Percentiles rank a stretch among this genome's conserved stretches.
These are phyloP conservation scores for Phylloscopus whistleri DNA, from an alignment of 2,113 vertebrate genomes.

Conservation along the genomic window DNA sequence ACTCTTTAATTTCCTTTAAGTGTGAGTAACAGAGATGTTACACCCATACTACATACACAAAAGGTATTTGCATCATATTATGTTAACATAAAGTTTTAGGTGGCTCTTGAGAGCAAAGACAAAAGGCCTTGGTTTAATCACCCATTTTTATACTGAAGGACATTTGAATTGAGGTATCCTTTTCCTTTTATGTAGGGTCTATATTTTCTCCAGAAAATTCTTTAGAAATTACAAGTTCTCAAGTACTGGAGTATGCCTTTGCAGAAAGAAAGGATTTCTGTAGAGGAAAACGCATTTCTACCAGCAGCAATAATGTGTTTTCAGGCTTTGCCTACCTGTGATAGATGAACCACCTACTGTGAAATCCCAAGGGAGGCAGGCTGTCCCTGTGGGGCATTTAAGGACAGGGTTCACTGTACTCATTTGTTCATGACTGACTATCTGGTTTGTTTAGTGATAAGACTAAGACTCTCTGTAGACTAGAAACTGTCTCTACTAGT, in stretches of 20 bases:
- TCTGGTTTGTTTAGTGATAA: slow-evolving; percentile 52
- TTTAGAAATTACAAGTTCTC: not conserved
- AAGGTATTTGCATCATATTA: not conserved
- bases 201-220: not conserved
- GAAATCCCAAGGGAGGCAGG: not conserved
- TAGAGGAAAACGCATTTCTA: not conserved
- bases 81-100: not conserved
- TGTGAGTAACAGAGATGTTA: not conserved
- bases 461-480: slow-evolving; percentile 20
- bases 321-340: not conserved
- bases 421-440: slow-evolving; percentile 1
- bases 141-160: not conserved
- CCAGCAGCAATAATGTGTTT: not conserved
- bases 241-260: not conserved
- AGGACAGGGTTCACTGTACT: not conserved
- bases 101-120: not conserved
- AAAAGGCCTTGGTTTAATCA: not conserved
- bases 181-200: not conserved
- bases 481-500: slow-evolving; percentile 6
- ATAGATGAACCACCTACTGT: not conserved
- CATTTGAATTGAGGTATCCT: not conserved
- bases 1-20: not conserved
- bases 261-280: not conserved
- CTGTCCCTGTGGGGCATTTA: not conserved
- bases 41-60: not conserved